Percentiles rank a stretch among this genome's conserved stretches.
These are phyloP conservation scores for Caenorhabditis plicata DNA, from an alignment of 2,888 invertebrate species.

Conservation along the genomic window DNA sequence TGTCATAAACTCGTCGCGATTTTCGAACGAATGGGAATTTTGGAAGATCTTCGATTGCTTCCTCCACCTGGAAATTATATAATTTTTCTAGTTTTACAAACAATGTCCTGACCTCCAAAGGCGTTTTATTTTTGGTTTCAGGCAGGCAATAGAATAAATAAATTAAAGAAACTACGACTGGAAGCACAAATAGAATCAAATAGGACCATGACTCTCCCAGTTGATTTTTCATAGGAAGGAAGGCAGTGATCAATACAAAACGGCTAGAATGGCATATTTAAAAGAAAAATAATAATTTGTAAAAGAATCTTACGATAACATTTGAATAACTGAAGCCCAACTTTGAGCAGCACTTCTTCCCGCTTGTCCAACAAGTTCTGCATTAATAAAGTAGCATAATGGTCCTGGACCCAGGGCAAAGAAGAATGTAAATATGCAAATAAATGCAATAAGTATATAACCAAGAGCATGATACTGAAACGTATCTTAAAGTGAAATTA, in stretches of 20 bases:
- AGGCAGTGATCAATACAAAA: slow-evolving; percentile 47
- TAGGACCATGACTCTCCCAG: slow-evolving; percentile 51
- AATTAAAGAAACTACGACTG: slow-evolving; percentile 44
- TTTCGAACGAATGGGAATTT: slow-evolving; percentile 24
- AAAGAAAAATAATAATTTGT: background rate
- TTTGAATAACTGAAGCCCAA: slow-evolving; percentile 57
- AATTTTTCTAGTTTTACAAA: background rate
- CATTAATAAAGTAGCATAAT: slow-evolving; percentile 55
- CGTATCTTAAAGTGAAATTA: background rate
- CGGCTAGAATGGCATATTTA: slow-evolving; percentile 38
- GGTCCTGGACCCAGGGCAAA: slow-evolving; percentile 59
- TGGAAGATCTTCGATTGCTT: slow-evolving; percentile 35
- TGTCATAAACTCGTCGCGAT: slow-evolving; percentile 10
- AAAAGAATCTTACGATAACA: slow-evolving; percentile 41
- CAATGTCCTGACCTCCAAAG: slow-evolving; percentile 24
- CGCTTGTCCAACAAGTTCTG: slow-evolving; percentile 53
- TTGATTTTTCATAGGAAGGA: slow-evolving; percentile 51
- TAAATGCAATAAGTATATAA: slow-evolving; percentile 44
- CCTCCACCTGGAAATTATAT: slow-evolving; percentile 32
- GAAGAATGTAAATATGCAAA: slow-evolving; percentile 51
- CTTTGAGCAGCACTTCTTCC: slow-evolving; percentile 55
- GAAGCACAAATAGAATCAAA: slow-evolving; percentile 50
- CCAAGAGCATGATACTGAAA: slow-evolving; percentile 45
- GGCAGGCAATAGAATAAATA: slow-evolving; percentile 55
- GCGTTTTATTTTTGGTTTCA: slow-evolving; percentile 54